Evolutionary conservation across 2,797 vertebrate species (phyloP).

Genomic region (Gobio occitaniae): DNA sequence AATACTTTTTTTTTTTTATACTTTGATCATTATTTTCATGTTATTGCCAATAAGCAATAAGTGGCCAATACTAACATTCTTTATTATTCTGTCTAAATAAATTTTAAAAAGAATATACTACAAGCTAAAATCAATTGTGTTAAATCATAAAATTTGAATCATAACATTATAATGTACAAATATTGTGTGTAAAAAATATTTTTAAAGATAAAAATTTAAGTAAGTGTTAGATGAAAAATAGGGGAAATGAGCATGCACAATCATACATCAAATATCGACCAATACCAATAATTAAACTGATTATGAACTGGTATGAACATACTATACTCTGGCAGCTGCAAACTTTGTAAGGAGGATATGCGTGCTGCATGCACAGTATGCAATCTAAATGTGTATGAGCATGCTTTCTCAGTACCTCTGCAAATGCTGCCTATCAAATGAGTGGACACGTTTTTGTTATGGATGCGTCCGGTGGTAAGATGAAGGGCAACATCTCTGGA

Average conservation of each 20-base stretch:
- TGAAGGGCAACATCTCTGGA: conserved; percentile 88
- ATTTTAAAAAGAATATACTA: background rate
- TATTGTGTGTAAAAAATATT: background rate
- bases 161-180: background rate
- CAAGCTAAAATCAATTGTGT: background rate
- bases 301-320: too few species aligned
- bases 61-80: background rate
- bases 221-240: background rate
- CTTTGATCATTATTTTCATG: background rate
- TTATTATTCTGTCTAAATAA: background rate
- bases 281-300: too few species aligned
- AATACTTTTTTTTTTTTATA: too few species aligned
- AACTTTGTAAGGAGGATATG: background rate
- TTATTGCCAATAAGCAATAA: background rate
- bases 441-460: conserved; percentile 98
- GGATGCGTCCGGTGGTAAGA: conserved; percentile 93
- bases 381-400: conserved; percentile 6
- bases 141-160: background rate
- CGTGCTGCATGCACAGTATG: background rate
- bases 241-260: background rate
- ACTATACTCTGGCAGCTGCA: background rate
- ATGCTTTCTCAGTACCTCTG: conserved; percentile 77
- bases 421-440: conserved; percentile 95
- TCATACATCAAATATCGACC: background rate
- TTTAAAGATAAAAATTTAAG: background rate